These are phyloP conservation scores for Megastigmus dorsalis DNA, from an alignment of 2,888 invertebrate genomes.

Conservation along the genomic window DNA sequence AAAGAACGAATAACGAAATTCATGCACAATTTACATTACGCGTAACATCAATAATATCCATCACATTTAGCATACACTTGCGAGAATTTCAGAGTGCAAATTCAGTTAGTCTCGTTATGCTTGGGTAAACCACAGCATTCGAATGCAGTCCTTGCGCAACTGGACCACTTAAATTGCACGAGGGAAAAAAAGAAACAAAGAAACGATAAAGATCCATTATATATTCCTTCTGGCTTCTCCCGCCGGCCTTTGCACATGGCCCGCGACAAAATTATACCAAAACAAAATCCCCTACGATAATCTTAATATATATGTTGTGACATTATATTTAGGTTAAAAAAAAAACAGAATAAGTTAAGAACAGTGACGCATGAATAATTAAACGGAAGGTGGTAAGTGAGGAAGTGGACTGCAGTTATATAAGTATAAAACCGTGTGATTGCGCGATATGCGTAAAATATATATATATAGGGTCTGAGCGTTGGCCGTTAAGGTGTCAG, in stretches of 20 bases:
- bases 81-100: conserved; percentile 20
- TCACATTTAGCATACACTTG: conserved; percentile 38
- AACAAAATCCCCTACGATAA: conserved; percentile 21
- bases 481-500: conserved; percentile 66
- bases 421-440: conserved; percentile 39
- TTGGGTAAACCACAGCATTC: neutral
- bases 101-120: conserved; percentile 6
- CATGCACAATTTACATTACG: conserved; percentile 38
- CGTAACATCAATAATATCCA: conserved; percentile 22
- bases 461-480: conserved; percentile 54
- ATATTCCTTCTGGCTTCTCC: neutral
- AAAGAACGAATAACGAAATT: neutral
- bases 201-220: too few species aligned
- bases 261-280: neutral
- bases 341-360: conserved; percentile 11
- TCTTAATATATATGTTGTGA: conserved; percentile 27
- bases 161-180: neutral
- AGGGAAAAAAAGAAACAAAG: neutral
- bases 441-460: conserved; percentile 23
- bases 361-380: conserved; percentile 40
- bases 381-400: conserved; percentile 46
- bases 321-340: conserved; percentile 33
- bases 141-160: neutral
- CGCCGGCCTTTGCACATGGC: conserved; percentile 34
- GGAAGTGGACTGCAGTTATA: conserved; percentile 41